phyloP scores from a whole-genome alignment of 2,888 invertebrate genomes.

The Diarsia mendica region DNA sequence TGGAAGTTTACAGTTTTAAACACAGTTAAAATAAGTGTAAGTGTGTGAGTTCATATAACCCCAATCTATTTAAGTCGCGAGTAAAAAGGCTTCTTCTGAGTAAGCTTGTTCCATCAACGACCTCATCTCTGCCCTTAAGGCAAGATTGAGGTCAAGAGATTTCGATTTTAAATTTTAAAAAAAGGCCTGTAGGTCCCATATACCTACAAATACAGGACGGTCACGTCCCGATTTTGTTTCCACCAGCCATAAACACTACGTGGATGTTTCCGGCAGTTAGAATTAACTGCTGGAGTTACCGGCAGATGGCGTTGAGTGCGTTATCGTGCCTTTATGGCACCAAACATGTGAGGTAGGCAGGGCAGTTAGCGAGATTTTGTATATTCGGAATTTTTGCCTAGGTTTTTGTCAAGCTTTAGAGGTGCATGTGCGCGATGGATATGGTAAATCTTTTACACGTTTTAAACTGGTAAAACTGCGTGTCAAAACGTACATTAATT shows the following conservation, averaged over 20 bases:
- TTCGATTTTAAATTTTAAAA: too few species aligned
- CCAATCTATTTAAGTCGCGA: too few species aligned
- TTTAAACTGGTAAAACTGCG: background rate
- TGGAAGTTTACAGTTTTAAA: too few species aligned
- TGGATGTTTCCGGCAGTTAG: conserved; percentile 26
- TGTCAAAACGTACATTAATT: background rate
- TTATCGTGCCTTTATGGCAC: conserved; percentile 7
- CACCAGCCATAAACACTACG: conserved; percentile 31
- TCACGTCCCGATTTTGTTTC: conserved; percentile 26
- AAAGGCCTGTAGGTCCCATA: too few species aligned
- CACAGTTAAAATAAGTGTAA: too few species aligned
- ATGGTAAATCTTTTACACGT: background rate
- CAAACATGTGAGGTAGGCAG: conserved; percentile 6
- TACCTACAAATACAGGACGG: background rate
- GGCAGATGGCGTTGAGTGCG: conserved; percentile 38
- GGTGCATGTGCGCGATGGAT: background rate
- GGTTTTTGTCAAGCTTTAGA: background rate
- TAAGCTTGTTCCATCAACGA: too few species aligned
- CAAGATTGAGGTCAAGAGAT: too few species aligned
- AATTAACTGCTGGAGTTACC: conserved; percentile 33
- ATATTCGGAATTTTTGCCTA: background rate
- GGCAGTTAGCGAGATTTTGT: background rate
- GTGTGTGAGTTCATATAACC: too few species aligned
- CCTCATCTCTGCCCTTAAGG: too few species aligned
- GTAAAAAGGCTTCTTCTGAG: too few species aligned